A percentile compares a stretch with the other conserved stretches of the same genome.
Evolutionary conservation across 2,888 invertebrate species (phyloP).

Genomic region (Harpalus rufipes): DNA sequence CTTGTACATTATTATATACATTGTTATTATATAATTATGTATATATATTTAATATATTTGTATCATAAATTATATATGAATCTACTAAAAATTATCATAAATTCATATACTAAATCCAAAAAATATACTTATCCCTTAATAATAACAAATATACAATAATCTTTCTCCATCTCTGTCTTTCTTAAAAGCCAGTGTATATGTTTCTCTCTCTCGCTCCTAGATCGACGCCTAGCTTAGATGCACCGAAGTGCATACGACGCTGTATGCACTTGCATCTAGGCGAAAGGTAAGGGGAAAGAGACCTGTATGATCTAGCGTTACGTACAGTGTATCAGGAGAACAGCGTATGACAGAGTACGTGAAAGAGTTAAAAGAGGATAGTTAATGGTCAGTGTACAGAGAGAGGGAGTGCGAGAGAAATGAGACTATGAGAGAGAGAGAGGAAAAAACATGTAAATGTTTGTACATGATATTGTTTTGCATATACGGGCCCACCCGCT

Average conservation of each 20-base stretch:
- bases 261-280: slow-evolving; percentile 60
- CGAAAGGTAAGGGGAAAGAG: not conserved
- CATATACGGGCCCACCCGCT: too few species aligned
- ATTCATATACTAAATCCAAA: not conserved
- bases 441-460: too few species aligned
- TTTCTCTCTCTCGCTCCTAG: slow-evolving; percentile 41
- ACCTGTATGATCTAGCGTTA: slow-evolving; percentile 76
- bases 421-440: not conserved
- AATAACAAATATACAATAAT: not conserved
- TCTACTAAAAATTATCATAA: not conserved
- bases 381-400: not conserved
- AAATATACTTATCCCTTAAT: not conserved
- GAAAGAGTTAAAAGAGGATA: slow-evolving; percentile 7
- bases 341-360: slow-evolving; percentile 68
- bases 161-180: not conserved
- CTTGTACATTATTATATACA: too few species aligned
- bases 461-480: too few species aligned
- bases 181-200: not conserved
- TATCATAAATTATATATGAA: not conserved
- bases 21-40: too few species aligned
- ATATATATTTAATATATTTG: not conserved
- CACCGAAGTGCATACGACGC: slow-evolving; percentile 66
- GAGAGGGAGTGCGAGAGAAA: slow-evolving; percentile 9
- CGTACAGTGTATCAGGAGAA: slow-evolving; percentile 75
- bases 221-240: slow-evolving; percentile 42